Evolutionary conservation across 2,888 invertebrate genomes (phyloP).

Genomic region (Polietes domitor): DNA sequence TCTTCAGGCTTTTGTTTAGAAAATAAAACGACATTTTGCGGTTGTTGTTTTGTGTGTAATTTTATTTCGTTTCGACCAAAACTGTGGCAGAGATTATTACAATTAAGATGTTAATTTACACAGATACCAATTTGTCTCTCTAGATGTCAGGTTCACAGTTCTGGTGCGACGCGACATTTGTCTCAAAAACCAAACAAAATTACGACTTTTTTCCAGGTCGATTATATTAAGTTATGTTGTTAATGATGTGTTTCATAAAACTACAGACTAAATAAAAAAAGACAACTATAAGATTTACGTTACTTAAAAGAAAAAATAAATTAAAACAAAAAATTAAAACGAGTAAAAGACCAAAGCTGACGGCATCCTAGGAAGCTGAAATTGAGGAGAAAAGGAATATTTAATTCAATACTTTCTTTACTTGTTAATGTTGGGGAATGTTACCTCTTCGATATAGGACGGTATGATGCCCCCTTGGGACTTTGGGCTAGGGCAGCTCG

Average conservation of each 20-base stretch:
- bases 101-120: slow-evolving; percentile 61
- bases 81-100: slow-evolving; percentile 28
- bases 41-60: slow-evolving; percentile 40
- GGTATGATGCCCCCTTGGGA: too few relatives aligned
- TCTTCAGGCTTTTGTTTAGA: not conserved
- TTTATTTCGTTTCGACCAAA: slow-evolving; percentile 59
- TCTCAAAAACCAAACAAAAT: slow-evolving; percentile 64
- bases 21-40: slow-evolving; percentile 24
- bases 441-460: too few relatives aligned
- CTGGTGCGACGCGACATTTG: not conserved
- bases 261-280: slow-evolving; percentile 20
- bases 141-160: slow-evolving; percentile 33
- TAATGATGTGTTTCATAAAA: slow-evolving; percentile 62
- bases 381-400: not conserved
- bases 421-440: too few relatives aligned
- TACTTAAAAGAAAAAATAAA: slow-evolving; percentile 13
- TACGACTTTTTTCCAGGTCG: slow-evolving; percentile 31
- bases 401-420: not conserved
- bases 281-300: slow-evolving; percentile 44
- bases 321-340: slow-evolving; percentile 31
- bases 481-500: too few relatives aligned
- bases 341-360: slow-evolving; percentile 36
- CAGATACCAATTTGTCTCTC: slow-evolving; percentile 62
- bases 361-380: slow-evolving; percentile 32
- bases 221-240: too few relatives aligned